Base-by-base conservation (phyloP, 2,797 vertebrate genomes). In the Pseudochaenichthys georgianus region DNA sequence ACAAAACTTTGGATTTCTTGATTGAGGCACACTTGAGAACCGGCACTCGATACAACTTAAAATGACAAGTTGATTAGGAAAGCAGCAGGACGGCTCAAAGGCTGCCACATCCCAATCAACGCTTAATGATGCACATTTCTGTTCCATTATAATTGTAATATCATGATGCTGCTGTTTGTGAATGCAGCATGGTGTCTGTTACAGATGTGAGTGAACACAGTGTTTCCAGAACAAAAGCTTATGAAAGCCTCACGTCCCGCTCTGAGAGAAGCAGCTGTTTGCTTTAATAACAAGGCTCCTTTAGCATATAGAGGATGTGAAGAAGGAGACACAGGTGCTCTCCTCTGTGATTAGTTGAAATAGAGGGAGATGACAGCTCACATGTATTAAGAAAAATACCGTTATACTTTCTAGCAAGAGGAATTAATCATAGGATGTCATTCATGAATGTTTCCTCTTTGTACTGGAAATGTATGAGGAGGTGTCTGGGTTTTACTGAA, bases 371-470 rank as follows among this genome's bases (percentile, higher is more conserved):
- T 86, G 77, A 68, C 28, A 80, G 43, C 48, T 21, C 43, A 70
- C 52, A 15, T 50, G 23, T 41, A 28, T 80, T 28, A 58, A 42
- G 61, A 78, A 70, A 81, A 77, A 81, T 48, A 48, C 31, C 0
- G 11, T 67, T 67, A 72, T 43, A 61, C 41, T 64, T 72, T 41
- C 34, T 42, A 81, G 43, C 69, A 69, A 85, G 85, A 80, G 69
- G 57, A 81, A 65, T 68, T 72, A 85, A 86, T 89, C 62, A 58
- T 76, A 82, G 75, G 69, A 80, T 81, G 77, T 66, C 48, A 19
- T 1, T n/a, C 62, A 3, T 45, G 57, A 68, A 73, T 50, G 34
- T 4, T 53, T 74, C 42, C 42, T 51, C 31, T 79, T 66, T 68
- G 51, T 78, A 62, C 15, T 10, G 19, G 51, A 73, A 69, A 53